Percentiles rank a stretch among this genome's conserved stretches.
These are phyloP conservation scores for Cinara cedri DNA, from an alignment of 2,888 invertebrate genomes.

Conservation along the genomic window DNA sequence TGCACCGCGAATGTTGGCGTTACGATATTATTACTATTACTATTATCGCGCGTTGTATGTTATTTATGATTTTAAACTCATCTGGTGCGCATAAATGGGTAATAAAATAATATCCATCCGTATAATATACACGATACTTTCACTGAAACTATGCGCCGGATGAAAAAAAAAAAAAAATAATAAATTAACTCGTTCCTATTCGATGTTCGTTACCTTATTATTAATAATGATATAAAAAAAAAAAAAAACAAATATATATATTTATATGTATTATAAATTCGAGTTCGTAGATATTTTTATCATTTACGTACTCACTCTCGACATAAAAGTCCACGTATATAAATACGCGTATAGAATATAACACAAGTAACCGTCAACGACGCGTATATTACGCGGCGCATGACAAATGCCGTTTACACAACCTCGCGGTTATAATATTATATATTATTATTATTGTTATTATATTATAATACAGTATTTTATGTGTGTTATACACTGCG, in stretches of 20 bases:
- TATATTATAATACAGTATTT: not conserved
- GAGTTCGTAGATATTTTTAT: not conserved
- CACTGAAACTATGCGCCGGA: not conserved
- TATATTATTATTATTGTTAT: no score
- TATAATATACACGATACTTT: not conserved
- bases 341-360: not conserved
- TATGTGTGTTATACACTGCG: not conserved
- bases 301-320: not conserved
- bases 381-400: not conserved
- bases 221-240: not conserved
- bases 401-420: not conserved
- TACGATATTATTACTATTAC: not conserved
- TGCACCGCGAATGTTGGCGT: not conserved
- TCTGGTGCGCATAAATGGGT: not conserved
- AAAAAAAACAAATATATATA: not conserved
- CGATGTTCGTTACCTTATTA: not conserved
- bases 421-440: not conserved
- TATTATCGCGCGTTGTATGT: no score
- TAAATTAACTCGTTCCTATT: not conserved
- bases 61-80: constrained; percentile 26
- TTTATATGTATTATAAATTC: not conserved
- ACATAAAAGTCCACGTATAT: not conserved
- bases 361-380: not conserved
- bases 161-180: not conserved
- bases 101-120: not conserved